Evolutionary conservation across 2,888 invertebrate genomes (phyloP).

Genomic region (Eupeodes luniger): DNA sequence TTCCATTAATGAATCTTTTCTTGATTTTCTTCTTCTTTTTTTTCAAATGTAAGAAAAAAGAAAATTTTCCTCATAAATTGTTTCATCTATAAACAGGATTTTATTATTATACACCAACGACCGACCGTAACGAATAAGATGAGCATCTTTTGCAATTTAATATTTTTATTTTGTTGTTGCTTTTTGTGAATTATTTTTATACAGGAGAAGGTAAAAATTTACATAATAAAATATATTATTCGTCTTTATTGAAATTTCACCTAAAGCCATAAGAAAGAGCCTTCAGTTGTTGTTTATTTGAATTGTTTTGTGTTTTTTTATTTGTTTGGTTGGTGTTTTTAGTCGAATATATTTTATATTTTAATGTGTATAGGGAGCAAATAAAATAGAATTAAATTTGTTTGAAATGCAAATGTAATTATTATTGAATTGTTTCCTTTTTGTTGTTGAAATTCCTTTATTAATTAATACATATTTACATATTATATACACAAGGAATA

Average conservation of each 20-base stretch:
- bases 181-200: not conserved
- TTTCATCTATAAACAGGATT: conserved; percentile 33
- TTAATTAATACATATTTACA: conserved; percentile 35
- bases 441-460: conserved; percentile 28
- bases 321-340: not conserved
- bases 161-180: conserved; percentile 4
- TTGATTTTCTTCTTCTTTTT: too few relatives aligned
- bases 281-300: conserved; percentile 2
- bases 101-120: conserved; percentile 27
- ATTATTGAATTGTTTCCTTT: conserved; percentile 44
- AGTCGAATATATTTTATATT: too few relatives aligned
- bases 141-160: conserved; percentile 25
- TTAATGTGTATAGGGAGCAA: too few relatives aligned
- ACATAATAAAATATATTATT: conserved; percentile 11
- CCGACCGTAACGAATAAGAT: too few relatives aligned
- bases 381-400: conserved; percentile 23
- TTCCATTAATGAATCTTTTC: too few relatives aligned
- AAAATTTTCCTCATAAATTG: conserved; percentile 33
- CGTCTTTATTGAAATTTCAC: conserved; percentile 5
- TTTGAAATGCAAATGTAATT: conserved; percentile 58
- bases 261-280: not conserved
- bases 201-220: not conserved
- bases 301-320: not conserved
- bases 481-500: not conserved
- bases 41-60: not conserved